phyloP scores from a whole-genome alignment of 2,797 vertebrate species.

The Epinephelus malabaricus region DNA sequence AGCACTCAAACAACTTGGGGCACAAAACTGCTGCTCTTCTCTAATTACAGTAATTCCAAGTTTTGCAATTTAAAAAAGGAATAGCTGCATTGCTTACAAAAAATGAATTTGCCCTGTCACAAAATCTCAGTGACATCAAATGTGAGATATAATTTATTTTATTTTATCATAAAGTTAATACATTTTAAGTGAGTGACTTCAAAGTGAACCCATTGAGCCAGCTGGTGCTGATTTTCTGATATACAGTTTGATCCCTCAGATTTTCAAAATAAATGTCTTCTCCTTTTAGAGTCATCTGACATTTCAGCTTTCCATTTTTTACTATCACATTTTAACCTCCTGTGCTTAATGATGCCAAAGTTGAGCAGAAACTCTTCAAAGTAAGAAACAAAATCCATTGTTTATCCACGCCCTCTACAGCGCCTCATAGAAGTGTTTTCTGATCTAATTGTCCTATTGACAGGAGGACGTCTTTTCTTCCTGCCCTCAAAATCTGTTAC shows the following conservation, averaged over 20 bases:
- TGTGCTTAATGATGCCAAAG: neutral
- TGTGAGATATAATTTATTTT: neutral
- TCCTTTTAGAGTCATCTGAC: neutral
- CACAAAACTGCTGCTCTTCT: neutral
- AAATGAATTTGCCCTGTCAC: neutral
- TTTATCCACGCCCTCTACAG: neutral
- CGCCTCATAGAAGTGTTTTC: neutral
- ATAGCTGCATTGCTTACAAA: neutral
- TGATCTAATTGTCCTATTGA: too few relatives aligned
- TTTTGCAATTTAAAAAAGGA: neutral
- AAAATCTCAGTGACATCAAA: neutral
- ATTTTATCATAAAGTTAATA: neutral
- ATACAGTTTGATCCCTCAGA: neutral
- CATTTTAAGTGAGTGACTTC: neutral
- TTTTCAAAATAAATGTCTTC: neutral
- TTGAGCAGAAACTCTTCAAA: neutral
- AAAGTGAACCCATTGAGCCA: neutral
- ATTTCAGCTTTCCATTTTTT: neutral
- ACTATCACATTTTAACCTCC: neutral
- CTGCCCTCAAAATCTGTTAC: neutral
- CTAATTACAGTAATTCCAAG: neutral
- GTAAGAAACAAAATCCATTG: neutral
- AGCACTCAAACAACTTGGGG: neutral
- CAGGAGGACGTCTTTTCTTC: neutral
- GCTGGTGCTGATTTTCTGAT: neutral